phyloP scores from a whole-genome alignment of 2,797 vertebrate genomes.

The Sarcoramphus papa region DNA sequence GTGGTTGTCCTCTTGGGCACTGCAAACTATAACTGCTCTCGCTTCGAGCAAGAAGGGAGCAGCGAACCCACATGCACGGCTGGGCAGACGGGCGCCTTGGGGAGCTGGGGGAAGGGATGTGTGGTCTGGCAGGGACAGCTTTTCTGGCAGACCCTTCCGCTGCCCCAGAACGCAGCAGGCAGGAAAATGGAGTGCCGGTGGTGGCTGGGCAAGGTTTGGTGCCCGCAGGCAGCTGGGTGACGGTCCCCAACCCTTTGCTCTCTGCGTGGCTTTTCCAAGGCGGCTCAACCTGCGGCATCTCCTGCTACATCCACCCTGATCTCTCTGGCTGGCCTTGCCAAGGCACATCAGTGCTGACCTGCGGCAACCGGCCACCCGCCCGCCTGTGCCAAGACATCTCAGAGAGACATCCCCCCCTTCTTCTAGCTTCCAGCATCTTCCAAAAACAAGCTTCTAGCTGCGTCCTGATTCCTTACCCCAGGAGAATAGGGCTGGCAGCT shows the following conservation, averaged over 20 bases:
- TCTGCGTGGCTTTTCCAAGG: background rate
- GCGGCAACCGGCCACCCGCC: background rate
- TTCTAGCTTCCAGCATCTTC: background rate
- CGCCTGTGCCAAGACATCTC: slow-evolving; percentile 25
- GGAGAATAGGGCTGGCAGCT: background rate
- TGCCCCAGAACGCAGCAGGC: background rate
- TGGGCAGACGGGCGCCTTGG: background rate
- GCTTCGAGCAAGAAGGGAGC: background rate
- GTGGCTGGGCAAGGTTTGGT: background rate
- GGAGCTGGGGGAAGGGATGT: slow-evolving; percentile 1
- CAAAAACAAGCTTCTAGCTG: background rate
- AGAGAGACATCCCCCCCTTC: background rate
- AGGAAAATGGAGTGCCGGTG: background rate
- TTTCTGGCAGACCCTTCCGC: background rate
- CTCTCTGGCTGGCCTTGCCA: background rate
- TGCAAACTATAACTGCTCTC: background rate
- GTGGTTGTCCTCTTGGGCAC: background rate
- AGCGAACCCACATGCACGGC: background rate
- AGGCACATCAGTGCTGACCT: slow-evolving; percentile 26
- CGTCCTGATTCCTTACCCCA: background rate
- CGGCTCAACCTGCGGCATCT: slow-evolving; percentile 22
- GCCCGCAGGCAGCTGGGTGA: background rate
- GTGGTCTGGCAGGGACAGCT: background rate
- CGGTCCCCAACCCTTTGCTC: background rate
- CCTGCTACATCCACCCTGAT: background rate